These are phyloP conservation scores for Trichogramma evanescens DNA, from an alignment of 2,888 invertebrate genomes.

Conservation along the genomic window DNA sequence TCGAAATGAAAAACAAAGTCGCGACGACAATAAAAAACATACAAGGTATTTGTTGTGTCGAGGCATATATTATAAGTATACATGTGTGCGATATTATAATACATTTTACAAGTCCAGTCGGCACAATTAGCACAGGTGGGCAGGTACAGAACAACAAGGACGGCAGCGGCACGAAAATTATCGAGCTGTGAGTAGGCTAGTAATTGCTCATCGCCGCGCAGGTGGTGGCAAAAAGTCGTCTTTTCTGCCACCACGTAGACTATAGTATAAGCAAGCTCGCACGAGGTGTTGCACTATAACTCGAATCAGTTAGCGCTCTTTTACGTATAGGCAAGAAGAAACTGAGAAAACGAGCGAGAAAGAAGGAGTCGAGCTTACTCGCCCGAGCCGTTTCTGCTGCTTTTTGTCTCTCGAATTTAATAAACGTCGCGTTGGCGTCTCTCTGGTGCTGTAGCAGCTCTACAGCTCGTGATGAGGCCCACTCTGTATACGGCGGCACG, in stretches of 20 bases:
- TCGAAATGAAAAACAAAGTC: too few species aligned
- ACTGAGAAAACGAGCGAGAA: background rate
- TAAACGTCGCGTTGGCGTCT: conserved; percentile 29
- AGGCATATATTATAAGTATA: too few species aligned
- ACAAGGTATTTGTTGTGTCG: too few species aligned
- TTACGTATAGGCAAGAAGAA: conserved; percentile 5
- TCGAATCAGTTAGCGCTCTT: too few species aligned
- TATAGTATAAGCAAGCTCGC: too few species aligned
- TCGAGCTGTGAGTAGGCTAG: conserved; percentile 17
- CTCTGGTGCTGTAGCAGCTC: background rate
- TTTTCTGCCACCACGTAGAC: too few species aligned
- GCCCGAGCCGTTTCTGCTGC: background rate
- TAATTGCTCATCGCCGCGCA: conserved; percentile 13
- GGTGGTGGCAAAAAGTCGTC: background rate
- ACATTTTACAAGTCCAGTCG: too few species aligned
- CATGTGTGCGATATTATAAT: too few species aligned
- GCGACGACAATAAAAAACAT: too few species aligned
- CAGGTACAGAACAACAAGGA: background rate
- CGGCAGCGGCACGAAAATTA: conserved; percentile 9
- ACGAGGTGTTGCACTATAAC: too few species aligned
- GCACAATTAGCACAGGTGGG: too few species aligned
- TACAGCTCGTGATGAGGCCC: conserved; percentile 11
- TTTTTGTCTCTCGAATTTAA: conserved; percentile 27
- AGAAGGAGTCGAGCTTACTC: conserved; percentile 10
- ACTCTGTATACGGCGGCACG: too few species aligned